Base-by-base conservation (phyloP, 1,140 invertebrate species). In the Cydia fagiglandana region DNA sequence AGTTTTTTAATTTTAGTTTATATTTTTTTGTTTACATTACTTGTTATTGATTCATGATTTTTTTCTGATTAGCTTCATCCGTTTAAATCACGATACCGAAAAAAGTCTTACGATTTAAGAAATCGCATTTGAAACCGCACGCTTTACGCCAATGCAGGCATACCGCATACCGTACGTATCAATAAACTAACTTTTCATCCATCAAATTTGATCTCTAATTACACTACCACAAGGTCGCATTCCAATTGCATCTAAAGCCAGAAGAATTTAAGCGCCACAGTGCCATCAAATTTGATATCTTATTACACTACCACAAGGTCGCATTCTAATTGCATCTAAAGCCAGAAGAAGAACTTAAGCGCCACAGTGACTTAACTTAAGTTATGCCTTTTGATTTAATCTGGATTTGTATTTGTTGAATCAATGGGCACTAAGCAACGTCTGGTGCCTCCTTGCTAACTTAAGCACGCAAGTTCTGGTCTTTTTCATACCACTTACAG, bases 351-450 rank as follows among this genome's bases (percentile, higher is more conserved):
- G 34, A 38, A 38, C 50, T 53, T 53, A 53, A 56, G 53, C n/a
- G 15, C 53, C 53, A 50, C 13, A 50, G 13, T n/a, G 15, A 50
- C n/a, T 50, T 50, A 50, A 50, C 47, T 13, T 41, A 50, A 56
- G 15, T 56, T 56, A 56, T 56, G n/a, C 53, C 6, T 17, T 56
- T 56, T 17, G 53, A 56, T 56, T 56, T 20, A 17, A 56, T 56
- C 17, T 56, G 53, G 53, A 56, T 56, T 56, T 56, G 53, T 56
- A 15, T n/a, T 56, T 56, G 53, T 56, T 56, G 53, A 56, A 56
- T 56, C 53, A 56, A 56, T 56, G 53, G 15, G 4, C 15, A n/a
- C 53, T 56, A 56, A 56, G 53, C 53, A 56, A 56, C 53, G 53
- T 41, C 38, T 41, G n/a, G 0, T 13, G 15, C 53, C 17, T 56